A percentile compares a stretch with the other conserved stretches of the same genome.
Evolutionary conservation across 1,140 invertebrate genomes (phyloP).

Genomic region (Stenopsyche tienmushanensis): DNA sequence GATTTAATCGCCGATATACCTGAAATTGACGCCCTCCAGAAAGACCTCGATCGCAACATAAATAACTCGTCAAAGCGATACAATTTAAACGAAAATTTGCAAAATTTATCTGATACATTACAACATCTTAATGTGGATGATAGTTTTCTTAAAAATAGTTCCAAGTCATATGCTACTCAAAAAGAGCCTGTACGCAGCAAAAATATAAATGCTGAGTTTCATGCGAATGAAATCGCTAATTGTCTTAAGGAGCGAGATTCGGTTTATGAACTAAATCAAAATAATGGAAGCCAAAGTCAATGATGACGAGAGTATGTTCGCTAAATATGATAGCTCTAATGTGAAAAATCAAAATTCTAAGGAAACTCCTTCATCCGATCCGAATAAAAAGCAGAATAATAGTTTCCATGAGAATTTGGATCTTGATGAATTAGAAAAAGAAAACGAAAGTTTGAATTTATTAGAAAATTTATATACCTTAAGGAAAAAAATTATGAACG

Average conservation of each 20-base stretch:
- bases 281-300: too few species aligned
- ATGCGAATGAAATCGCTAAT: too few species aligned
- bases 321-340: too few species aligned
- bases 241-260: too few species aligned
- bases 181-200: neutral
- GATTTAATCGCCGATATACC: conserved; percentile 56
- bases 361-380: too few species aligned
- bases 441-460: conserved; percentile 4
- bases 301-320: too few species aligned
- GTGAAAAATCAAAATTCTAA: too few species aligned
- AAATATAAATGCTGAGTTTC: too few species aligned
- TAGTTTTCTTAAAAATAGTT: conserved; percentile 23
- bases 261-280: too few species aligned
- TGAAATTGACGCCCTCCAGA: conserved; percentile 54
- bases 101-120: conserved; percentile 48
- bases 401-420: too few species aligned
- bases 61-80: conserved; percentile 3
- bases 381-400: too few species aligned
- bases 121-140: conserved; percentile 47
- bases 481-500: conserved; percentile 22
- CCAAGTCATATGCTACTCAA: neutral
- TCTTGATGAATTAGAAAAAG: neutral
- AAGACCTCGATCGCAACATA: conserved; percentile 45
- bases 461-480: conserved; percentile 14
- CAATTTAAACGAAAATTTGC: conserved; percentile 48